These are phyloP conservation scores for Pangasius djambal DNA, from an alignment of 2,797 vertebrate species.

Conservation along the genomic window DNA sequence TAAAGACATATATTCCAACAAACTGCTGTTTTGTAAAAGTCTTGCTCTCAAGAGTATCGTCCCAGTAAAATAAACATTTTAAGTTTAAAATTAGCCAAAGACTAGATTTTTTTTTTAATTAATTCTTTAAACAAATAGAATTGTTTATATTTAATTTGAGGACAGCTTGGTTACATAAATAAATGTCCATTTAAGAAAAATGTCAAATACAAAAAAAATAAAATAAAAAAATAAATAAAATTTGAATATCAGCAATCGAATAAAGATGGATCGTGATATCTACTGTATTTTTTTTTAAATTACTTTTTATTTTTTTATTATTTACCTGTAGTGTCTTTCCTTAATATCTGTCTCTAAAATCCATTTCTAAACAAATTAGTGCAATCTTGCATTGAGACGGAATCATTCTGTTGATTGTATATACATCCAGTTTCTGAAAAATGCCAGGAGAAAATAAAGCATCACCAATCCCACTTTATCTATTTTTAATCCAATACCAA, in stretches of 20 bases:
- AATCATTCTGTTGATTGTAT: background rate
- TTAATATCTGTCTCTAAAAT: background rate
- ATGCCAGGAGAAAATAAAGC: background rate
- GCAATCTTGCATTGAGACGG: background rate
- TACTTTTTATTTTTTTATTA: too few relatives aligned
- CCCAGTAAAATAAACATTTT: background rate
- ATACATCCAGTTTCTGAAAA: background rate
- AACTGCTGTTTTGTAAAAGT: background rate
- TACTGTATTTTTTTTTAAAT: background rate
- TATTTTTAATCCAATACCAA: background rate
- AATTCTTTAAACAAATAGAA: background rate
- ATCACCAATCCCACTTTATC: background rate
- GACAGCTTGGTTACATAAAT: background rate
- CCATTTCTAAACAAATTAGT: background rate
- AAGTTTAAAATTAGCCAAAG: background rate
- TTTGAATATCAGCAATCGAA: background rate
- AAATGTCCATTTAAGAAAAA: background rate
- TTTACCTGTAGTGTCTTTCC: background rate
- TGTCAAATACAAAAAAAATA: background rate
- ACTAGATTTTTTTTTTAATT: background rate
- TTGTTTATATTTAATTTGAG: background rate
- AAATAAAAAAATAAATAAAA: background rate
- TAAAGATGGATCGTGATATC: background rate
- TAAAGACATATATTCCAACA: background rate
- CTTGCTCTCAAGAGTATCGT: background rate